Base-by-base conservation (phyloP, 2,888 invertebrate genomes). In the Xylota sylvarum region DNA sequence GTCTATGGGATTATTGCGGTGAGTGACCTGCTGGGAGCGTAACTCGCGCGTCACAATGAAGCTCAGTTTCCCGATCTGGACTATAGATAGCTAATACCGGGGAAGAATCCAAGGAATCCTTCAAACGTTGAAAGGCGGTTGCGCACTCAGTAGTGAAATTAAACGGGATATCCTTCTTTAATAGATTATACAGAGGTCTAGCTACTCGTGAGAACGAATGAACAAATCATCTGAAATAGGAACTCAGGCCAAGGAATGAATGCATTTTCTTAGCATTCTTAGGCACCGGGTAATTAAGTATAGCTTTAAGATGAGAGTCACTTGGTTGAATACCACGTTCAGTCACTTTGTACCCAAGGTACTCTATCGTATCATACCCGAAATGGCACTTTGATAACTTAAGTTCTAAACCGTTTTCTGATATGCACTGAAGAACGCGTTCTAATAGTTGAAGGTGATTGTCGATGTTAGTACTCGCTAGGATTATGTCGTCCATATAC, bases 41-140 rank as follows among this genome's bases (percentile, higher is more conserved):
- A n/a, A n/a, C 32, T 64, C 89, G 89, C 5, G 90, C 90, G 69
- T 90, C 90, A 1, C 89, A 89, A 58, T 90, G 89, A 3, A 90
- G 58, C 73, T 90, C 89, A 30, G 89, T 88, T 43, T 58, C 50
- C 7, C 62, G 40, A 70, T 79, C 56, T 9, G 88, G 89, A 30
- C 89, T 82, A 64, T 89, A 91, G 0, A 91, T 58, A 1, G 89
- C 88, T 9, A 91, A 74, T 14, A 90, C 83, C 40, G 88, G 89
- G 40, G 67, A 48, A 3, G 55, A 73, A 17, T 12, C 17, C n/a
- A 69, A 7, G 3, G 19, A 17, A 14, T 72, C 27, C 37, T 58
- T 12, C 1, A 72, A 17, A 5, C 35, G 14, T n/a, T n/a, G n/a
- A n/a, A n/a, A n/a, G n/a, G n/a, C n/a, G n/a, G n/a, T n/a, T n/a